Conservation (phyloP, 2,797 vertebrate genomes). For the Lemur catta region DNA sequence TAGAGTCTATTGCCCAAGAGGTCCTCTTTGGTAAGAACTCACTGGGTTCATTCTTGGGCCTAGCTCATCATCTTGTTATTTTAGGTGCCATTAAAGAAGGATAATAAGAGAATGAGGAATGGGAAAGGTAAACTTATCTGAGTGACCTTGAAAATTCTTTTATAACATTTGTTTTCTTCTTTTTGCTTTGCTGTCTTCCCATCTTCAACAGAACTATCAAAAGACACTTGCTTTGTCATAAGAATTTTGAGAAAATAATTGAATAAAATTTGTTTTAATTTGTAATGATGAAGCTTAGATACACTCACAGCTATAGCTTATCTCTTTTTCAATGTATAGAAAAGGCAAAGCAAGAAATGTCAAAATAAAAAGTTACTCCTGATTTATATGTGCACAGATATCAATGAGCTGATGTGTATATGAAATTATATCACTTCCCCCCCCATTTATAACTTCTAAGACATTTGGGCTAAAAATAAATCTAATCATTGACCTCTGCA, state of each 20-base stretch:
- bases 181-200: not conserved
- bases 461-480: not conserved
- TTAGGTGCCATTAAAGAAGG: not conserved
- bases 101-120: not conserved
- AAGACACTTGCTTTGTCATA: not conserved
- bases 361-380: not conserved
- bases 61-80: not conserved
- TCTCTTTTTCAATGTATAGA: not conserved
- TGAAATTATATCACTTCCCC: not conserved
- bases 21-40: not conserved
- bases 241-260: not conserved
- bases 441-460: not conserved
- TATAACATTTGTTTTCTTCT: not conserved
- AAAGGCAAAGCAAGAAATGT: not conserved
- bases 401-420: not conserved
- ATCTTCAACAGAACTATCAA: not conserved
- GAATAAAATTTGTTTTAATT: constrained; percentile 12
- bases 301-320: not conserved
- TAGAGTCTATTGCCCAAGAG: not conserved
- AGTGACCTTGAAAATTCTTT: not conserved
- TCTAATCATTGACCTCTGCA: not conserved
- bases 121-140: not conserved
- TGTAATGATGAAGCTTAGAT: constrained; percentile 1
- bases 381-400: not conserved
- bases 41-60: not conserved